Percentiles rank a stretch among this genome's conserved stretches.
phyloP scores from a whole-genome alignment of 2,113 vertebrate genomes.

The Crotalus helleri region DNA sequence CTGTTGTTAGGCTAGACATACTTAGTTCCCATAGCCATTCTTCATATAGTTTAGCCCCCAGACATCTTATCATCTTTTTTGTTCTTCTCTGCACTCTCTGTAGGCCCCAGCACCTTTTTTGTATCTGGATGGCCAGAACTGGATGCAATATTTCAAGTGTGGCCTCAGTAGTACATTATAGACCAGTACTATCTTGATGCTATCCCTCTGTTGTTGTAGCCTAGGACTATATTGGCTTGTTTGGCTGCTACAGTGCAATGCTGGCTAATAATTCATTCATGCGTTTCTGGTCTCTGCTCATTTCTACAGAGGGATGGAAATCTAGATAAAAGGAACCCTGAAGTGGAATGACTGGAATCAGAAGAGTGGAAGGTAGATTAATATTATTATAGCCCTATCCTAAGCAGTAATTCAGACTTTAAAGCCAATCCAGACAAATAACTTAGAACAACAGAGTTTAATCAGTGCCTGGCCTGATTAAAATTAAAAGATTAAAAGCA shows the following conservation, averaged over 20 bases:
- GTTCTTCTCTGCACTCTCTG: neutral
- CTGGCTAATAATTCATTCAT: neutral
- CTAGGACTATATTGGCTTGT: neutral
- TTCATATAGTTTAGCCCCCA: neutral
- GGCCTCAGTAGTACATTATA: neutral
- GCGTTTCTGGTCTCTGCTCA: neutral
- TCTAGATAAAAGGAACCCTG: neutral
- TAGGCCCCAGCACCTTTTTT: neutral
- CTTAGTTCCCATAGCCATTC: neutral
- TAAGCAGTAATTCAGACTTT: neutral
- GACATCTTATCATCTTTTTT: neutral
- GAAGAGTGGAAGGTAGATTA: neutral
- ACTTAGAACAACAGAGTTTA: neutral
- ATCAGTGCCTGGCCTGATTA: neutral
- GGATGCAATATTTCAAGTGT: neutral
- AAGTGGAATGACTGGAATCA: neutral
- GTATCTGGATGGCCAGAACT: neutral
- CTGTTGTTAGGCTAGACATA: neutral
- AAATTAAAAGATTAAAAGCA: neutral
- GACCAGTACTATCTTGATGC: neutral
- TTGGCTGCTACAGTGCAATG: neutral
- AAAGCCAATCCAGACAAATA: neutral
- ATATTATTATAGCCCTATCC: neutral
- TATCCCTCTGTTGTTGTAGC: neutral
- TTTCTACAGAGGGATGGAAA: neutral